Percentiles rank a stretch among this genome's conserved stretches.
These are phyloP conservation scores for Cricetomys ansorgei DNA, from an alignment of 2,113 vertebrate genomes.

Conservation along the genomic window DNA sequence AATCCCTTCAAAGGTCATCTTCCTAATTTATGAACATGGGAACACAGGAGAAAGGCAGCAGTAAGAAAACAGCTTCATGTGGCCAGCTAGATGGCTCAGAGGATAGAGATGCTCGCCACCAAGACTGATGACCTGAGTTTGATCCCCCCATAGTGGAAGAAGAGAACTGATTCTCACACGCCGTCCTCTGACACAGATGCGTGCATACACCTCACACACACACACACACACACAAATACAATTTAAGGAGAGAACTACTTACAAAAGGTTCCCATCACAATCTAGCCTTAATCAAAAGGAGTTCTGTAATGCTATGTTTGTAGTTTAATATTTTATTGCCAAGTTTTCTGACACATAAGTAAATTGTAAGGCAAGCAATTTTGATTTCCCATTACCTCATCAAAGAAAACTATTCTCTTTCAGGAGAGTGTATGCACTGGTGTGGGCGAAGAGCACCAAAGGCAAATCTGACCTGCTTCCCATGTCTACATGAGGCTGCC, in stretches of 20 bases:
- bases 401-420: background rate
- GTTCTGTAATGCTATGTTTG: background rate
- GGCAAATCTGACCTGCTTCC: background rate
- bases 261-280: background rate
- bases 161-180: background rate
- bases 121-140: background rate
- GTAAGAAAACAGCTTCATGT: background rate
- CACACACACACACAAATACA: background rate
- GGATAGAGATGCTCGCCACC: too few relatives aligned
- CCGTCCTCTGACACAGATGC: background rate
- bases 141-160: too few relatives aligned
- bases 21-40: too few relatives aligned
- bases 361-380: background rate
- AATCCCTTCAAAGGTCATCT: background rate
- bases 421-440: fast-evolving
- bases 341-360: background rate
- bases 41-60: background rate
- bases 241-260: background rate
- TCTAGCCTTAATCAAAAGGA: background rate
- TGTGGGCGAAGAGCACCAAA: background rate
- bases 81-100: background rate
- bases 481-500: background rate
- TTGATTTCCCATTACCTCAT: background rate
- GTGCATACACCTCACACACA: background rate
- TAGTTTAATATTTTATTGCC: background rate